A percentile compares a stretch with the other conserved stretches of the same genome.
Conservation (phyloP, 2,888 invertebrate genomes). For the Rhamnusium bicolor region DNA sequence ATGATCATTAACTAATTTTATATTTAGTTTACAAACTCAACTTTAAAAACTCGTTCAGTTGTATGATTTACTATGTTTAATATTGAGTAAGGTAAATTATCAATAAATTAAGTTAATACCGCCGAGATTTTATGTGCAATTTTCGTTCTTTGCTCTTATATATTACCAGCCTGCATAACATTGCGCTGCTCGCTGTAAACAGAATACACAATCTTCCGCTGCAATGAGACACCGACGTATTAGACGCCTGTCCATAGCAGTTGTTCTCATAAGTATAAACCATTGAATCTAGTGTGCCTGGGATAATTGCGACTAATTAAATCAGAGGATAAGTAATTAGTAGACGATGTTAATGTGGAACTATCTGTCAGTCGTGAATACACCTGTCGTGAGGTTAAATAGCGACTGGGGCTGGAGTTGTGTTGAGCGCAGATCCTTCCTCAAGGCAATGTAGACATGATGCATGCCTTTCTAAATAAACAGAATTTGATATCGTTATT, state of each 20-base stretch:
- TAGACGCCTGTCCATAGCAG: slow-evolving; percentile 28
- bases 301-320: slow-evolving; percentile 62
- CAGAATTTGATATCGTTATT: slow-evolving; percentile 34
- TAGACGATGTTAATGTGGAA: slow-evolving; percentile 58
- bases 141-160: not conserved
- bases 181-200: not conserved
- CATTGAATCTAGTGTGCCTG: slow-evolving; percentile 44
- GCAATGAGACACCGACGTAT: not conserved
- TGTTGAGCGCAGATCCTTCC: slow-evolving; percentile 15
- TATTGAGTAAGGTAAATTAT: no score
- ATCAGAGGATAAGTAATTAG: slow-evolving; percentile 60
- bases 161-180: not conserved
- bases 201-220: not conserved
- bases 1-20: no score
- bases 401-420: slow-evolving; percentile 31
- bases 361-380: slow-evolving; percentile 58
- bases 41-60: no score
- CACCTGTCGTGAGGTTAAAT: slow-evolving; percentile 55
- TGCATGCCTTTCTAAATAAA: slow-evolving; percentile 28
- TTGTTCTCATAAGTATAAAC: slow-evolving; percentile 25
- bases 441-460: slow-evolving; percentile 33
- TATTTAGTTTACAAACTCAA: no score
- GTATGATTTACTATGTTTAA: no score
- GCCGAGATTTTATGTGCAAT: not conserved
- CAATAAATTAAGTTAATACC: not conserved